Evolutionary conservation across 2,797 vertebrate genomes (phyloP).

Genomic region (Microcaecilia unicolor): DNA sequence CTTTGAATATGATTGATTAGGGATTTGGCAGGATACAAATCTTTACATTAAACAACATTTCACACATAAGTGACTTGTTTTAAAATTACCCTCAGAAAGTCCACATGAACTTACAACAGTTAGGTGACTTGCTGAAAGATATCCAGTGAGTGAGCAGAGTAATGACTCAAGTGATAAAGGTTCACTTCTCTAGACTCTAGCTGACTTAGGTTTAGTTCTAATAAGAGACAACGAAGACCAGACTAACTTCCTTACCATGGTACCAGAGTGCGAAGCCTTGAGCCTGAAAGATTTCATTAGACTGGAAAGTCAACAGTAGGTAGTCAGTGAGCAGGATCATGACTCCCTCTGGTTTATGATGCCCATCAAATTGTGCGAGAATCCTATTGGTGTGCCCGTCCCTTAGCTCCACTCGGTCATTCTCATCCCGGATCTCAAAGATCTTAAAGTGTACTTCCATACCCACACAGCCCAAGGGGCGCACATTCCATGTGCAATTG

Average conservation of each 20-base stretch:
- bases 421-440: slow-evolving; percentile 35
- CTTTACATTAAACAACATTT: no score
- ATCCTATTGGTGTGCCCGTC: slow-evolving; percentile 24
- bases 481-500: slow-evolving; percentile 40
- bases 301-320: slow-evolving; percentile 35
- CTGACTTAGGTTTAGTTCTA: not conserved
- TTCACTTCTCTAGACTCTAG: no score
- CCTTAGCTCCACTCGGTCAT: slow-evolving; percentile 36
- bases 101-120: no score
- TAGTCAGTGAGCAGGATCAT: slow-evolving; percentile 15
- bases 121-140: no score
- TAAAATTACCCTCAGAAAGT: no score
- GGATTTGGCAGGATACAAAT: no score
- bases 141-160: no score
- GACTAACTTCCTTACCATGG: slow-evolving; percentile 21
- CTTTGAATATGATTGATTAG: no score
- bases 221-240: no score
- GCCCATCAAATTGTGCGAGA: slow-evolving; percentile 31
- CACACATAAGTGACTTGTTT: no score
- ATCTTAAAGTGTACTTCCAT: slow-evolving; percentile 41
- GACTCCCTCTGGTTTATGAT: slow-evolving; percentile 9
- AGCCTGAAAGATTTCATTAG: slow-evolving; percentile 30
- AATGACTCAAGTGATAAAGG: no score
- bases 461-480: slow-evolving; percentile 1
- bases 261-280: slow-evolving; percentile 43